Evolutionary conservation across 1,140 invertebrate species (phyloP), one percentile per base, ranked within the genome.

Genomic region (Eumeta japonica): DNA sequence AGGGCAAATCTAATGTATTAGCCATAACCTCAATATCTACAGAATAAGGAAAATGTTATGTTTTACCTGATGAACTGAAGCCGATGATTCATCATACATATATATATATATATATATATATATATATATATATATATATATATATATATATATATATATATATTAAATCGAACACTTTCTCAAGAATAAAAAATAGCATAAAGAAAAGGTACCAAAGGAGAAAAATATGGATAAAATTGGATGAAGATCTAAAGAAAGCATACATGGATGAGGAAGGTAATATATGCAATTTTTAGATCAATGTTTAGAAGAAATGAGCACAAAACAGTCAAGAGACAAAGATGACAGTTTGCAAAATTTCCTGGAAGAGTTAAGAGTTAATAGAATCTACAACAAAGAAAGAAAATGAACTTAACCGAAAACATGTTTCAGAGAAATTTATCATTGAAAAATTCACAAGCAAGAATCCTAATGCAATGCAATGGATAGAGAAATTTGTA

Each of bases 181-280:
- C 39, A 36, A 48, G 45, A 39, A 42, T 48, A 39, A 48, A 45
- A 31, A 45, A 48, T 39, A 39, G 36, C 28, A 36, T 48, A 33
- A 45, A 44, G 37, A 48, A 44, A 38, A 45, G 43, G 35, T 16
- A 45, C 38, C 43, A 49, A 43, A 45, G 29, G 37, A 45, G 47
- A 41, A 49, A 43, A 41, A 43, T 49, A 37, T 49, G 47, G 43
- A 43, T 49, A 46, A 40, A 37, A 36, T 39, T 49, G 18, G 30
- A 43, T 43, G 37, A 43, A 32, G 37, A 46, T 35, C 35, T 33
- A 28, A 43, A 43, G 35, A 42, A 43, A 38, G 41, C 30, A 20
- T 49, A 45, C 15, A 36, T 45, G 28, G 43, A 49, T 39, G 39
- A 49, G 16, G 42, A 45, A 40, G 41, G 30, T 41, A 48, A 48